Evolutionary conservation across 2,113 vertebrate genomes (phyloP).

Genomic region (Scytalopus superciliaris): DNA sequence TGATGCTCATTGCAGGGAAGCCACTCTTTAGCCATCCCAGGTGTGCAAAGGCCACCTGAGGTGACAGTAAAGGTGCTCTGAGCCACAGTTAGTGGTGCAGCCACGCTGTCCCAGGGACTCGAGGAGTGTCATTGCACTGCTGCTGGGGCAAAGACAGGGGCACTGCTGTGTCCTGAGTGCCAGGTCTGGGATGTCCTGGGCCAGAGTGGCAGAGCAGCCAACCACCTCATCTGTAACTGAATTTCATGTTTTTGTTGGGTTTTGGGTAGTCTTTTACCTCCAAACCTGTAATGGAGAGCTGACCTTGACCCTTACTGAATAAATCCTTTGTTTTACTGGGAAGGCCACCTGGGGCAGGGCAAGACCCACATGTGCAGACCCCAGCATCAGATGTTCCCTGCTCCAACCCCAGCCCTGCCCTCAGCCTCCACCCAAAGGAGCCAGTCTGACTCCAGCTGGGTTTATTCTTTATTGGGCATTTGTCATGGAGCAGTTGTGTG

Average conservation of each 20-base stretch:
- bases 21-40: neutral
- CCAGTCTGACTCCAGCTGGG: neutral
- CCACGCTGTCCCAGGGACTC: fast-evolving
- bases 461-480: constrained; percentile 35
- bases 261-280: neutral
- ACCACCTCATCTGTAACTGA: neutral
- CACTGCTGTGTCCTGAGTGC: neutral
- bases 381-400: neutral
- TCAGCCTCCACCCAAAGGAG: neutral
- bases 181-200: neutral
- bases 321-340: neutral
- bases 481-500: neutral
- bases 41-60: neutral
- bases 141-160: neutral
- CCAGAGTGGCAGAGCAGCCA: neutral
- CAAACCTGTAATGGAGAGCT: neutral
- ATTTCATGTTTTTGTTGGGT: neutral
- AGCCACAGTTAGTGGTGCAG: neutral
- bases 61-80: neutral
- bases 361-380: neutral
- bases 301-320: neutral
- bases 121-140: fast-evolving
- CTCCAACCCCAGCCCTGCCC: neutral
- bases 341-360: neutral
- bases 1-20: neutral